Evolutionary conservation across 2,113 vertebrate genomes (phyloP), one percentile per base, ranked within the genome.

Genomic region (Podilymbus podiceps): DNA sequence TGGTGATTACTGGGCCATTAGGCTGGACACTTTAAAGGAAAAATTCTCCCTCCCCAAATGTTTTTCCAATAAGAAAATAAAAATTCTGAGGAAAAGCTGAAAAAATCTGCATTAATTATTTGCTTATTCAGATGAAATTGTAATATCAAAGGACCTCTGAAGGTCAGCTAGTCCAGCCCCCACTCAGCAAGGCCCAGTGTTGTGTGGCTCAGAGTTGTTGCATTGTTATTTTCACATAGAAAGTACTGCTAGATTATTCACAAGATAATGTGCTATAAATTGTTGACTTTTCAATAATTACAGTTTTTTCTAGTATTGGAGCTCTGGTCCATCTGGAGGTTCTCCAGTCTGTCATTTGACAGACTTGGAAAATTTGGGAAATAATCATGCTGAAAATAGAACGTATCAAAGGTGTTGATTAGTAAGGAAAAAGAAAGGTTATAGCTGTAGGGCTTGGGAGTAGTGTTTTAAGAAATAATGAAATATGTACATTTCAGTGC

Each of bases 161-260:
- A 88, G 33, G 55, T 53, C 35, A 62, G 11, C 22, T 88, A 13
- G 15, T 90, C 30, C 55, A 88, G 25, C 10, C 22, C 7, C 11
- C 2, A 1, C 50, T 85, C 53, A 83, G 1, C 46, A 66, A 86
- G n/a, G 25, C 11, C 44, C 8, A 47, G 12, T 0, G 0, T 33
- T 62, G 12, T 80, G 40, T 42, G n/a, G 14, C 35, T 94, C 9
- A 59, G 72, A 64, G n/a, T 80, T 96, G 55, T 60, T 40, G 20
- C 14, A 30, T 79, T 8, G 3, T 64, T 60, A 23, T 75, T 88
- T 79, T 28, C 16, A 31, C 7, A 12, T 6, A 60, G 66, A 68
- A 78, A 88, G 25, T 35, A 12, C 16, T 64, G 8, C 28, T 74
- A 46, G n/a, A n/a, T 88, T 84, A 46, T 24, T 66, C 9, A 63